Percentiles rank a stretch among this genome's conserved stretches.
Evolutionary conservation across 1,140 invertebrate genomes (phyloP).

Genomic region (Apis florea): DNA sequence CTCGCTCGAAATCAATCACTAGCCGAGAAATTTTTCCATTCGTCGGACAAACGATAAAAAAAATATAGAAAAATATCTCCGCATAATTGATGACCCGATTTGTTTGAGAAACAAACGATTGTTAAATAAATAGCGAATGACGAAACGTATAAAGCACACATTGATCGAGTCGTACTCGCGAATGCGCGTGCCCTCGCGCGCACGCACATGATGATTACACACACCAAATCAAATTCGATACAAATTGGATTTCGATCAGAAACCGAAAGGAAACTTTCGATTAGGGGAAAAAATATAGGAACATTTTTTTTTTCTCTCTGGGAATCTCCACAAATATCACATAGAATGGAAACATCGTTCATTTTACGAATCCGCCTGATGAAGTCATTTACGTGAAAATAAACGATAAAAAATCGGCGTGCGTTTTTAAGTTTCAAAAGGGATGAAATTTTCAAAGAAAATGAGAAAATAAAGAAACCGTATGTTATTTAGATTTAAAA

Average conservation of each 20-base stretch:
- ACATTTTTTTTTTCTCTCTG: no score
- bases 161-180: constrained; percentile 3
- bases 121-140: constrained; percentile 15
- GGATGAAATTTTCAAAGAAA: background rate
- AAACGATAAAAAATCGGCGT: background rate
- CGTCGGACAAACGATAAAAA: background rate
- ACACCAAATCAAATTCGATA: background rate
- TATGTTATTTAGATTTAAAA: background rate
- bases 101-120: background rate
- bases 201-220: background rate
- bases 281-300: background rate
- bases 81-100: no score
- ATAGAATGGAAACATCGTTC: background rate
- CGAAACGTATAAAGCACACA: background rate
- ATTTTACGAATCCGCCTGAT: no score
- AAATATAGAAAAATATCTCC: background rate
- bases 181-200: background rate
- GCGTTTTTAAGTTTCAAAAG: background rate
- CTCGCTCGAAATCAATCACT: background rate
- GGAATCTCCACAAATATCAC: background rate
- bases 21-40: background rate
- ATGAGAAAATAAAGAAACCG: no score
- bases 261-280: background rate
- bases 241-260: background rate
- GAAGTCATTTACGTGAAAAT: background rate